Base-by-base conservation (phyloP, 2,797 vertebrate genomes). In the Microctenopoma lineatum region DNA sequence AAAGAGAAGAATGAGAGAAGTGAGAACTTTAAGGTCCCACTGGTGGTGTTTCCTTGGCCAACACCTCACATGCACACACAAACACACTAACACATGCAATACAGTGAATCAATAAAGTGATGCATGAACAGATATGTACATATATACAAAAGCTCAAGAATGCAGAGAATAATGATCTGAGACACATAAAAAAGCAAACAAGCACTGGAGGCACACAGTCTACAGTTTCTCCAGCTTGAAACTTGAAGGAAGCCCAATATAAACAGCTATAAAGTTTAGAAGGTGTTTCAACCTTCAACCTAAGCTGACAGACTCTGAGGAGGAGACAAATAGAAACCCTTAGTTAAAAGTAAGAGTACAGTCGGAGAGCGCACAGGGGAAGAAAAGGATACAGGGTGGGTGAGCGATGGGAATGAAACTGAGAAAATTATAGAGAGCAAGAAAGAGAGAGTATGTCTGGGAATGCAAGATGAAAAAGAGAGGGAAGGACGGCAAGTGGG, bases 251-350 rank as follows among this genome's bases (percentile, higher is more conserved):
- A 21, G 59, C 50, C 84, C 85, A 89, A 79, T 36, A 52, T 54
- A 85, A 88, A 87, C 84, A 83, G 66, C 70, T 41, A 70, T 82
- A 73, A 82, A 77, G 75, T 83, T 75, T 77, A 75, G 73, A 83
- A 84, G 83, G 87, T 87, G 86, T 79, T 83, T 86, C 75, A 88
- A 86, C 83, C 83, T 87, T 81, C 72, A 83, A 74, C 78, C 77
- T 51, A 16, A 85, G 52, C 84, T 80, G 87, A 85, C 79, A 77
- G 50, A 73, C 60, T 57, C 79, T 3, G 70, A 73, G 78, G 82
- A 84, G 26, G 9, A 79, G 65, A 80, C 57, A 79, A 75, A 80
- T 16, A 80, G 75, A 68, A 66, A 88, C 54, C 53, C 56, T 66
- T 63, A 81, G 59, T 48, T 48, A 59, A 85, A 80, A 69, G 72